phyloP scores from a whole-genome alignment of 1,140 invertebrate species.

The Diuraphis noxia region DNA sequence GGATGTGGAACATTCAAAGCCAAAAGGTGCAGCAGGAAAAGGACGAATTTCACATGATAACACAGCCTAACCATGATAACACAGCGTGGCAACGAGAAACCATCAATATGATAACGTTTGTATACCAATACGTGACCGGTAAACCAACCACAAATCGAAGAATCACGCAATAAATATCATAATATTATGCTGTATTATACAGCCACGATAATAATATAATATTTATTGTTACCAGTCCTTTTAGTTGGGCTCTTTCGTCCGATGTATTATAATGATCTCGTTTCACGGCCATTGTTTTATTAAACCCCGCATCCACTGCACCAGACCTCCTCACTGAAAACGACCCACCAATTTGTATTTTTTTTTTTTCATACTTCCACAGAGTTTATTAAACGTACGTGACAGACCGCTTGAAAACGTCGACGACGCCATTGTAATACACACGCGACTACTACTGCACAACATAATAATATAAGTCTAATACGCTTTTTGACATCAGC shows the following conservation, averaged over 20 bases:
- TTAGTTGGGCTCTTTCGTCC: background rate
- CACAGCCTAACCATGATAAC: too few species aligned
- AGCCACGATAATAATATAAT: background rate
- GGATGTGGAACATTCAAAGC: too few species aligned
- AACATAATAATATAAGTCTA: background rate
- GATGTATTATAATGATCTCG: background rate
- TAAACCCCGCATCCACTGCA: background rate
- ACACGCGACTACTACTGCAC: background rate
- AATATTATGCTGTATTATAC: background rate
- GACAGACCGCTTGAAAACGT: background rate
- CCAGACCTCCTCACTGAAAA: background rate
- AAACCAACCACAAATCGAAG: background rate
- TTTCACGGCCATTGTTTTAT: background rate
- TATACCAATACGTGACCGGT: background rate
- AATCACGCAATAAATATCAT: background rate
- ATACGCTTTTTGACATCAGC: background rate
- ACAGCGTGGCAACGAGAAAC: background rate
- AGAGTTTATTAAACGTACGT: constrained; percentile 3
- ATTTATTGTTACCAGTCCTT: background rate
- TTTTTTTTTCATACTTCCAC: background rate
- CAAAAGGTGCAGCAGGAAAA: background rate
- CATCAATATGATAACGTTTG: background rate
- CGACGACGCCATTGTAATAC: background rate
- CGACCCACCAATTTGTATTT: background rate
- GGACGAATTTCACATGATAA: too few species aligned